Evolutionary conservation across 2,888 invertebrate genomes (phyloP).

Genomic region (Callyntrura guangdongensis): DNA sequence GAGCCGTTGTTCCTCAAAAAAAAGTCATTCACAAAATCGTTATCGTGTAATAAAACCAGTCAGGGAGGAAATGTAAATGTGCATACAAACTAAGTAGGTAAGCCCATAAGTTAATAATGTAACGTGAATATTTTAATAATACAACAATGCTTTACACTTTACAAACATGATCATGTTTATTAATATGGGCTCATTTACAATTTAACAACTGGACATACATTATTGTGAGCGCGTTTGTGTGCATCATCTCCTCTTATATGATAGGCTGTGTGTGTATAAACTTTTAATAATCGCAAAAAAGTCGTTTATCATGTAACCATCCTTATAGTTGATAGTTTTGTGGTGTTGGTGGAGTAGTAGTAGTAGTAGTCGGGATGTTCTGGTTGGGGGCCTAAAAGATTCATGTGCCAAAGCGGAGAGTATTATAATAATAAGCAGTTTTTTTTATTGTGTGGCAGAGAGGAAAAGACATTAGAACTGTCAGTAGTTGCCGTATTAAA

Average conservation of each 20-base stretch:
- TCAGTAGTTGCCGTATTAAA: constrained; percentile 73
- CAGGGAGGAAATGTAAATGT: constrained; percentile 60
- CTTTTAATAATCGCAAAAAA: constrained; percentile 64
- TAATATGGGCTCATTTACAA: constrained; percentile 45
- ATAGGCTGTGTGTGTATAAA: constrained; percentile 10
- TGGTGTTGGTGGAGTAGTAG: neutral
- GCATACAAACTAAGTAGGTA: constrained; percentile 1
- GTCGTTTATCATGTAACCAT: constrained; percentile 61
- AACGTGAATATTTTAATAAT: constrained; percentile 22
- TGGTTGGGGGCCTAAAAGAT: constrained; percentile 66
- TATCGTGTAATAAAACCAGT: constrained; percentile 77
- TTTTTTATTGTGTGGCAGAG: constrained; percentile 31
- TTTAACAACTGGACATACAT: constrained; percentile 15
- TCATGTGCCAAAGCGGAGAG: constrained; percentile 55
- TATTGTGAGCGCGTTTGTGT: neutral
- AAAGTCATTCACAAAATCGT: constrained; percentile 75
- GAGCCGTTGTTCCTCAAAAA: constrained; percentile 19
- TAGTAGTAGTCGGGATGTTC: neutral
- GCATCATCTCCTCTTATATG: neutral
- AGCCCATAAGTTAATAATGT: constrained; percentile 35
- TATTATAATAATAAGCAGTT: constrained; percentile 6
- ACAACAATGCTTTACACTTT: neutral
- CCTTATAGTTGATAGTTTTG: constrained; percentile 7
- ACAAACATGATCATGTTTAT: constrained; percentile 17
- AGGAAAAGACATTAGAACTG: constrained; percentile 72